These are phyloP conservation scores for Brachyptera risi DNA, from an alignment of 2,888 invertebrate genomes.

Conservation along the genomic window DNA sequence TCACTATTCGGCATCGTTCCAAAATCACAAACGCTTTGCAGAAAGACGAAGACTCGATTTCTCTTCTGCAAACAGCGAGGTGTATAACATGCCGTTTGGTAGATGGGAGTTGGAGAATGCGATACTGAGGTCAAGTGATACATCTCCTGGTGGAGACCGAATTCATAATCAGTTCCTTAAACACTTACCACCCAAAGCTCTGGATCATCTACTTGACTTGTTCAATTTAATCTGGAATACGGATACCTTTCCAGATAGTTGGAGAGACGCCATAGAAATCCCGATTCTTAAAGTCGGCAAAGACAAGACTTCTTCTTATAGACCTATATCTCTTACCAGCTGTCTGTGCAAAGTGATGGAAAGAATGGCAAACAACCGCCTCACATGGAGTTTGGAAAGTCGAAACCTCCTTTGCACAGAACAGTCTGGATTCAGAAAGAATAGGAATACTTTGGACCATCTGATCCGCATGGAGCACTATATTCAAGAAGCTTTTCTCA, in stretches of 20 bases:
- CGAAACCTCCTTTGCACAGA: constrained; percentile 26
- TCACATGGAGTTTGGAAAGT: constrained; percentile 33
- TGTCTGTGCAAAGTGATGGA: constrained; percentile 37
- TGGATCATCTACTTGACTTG: neutral
- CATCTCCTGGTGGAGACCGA: constrained; percentile 17
- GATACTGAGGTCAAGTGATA: constrained; percentile 7
- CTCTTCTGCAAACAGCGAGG: constrained; percentile 5
- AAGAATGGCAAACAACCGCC: constrained; percentile 34
- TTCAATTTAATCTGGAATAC: constrained; percentile 3
- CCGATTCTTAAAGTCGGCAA: constrained; percentile 13
- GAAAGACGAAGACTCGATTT: neutral
- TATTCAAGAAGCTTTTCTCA: constrained; percentile 32
- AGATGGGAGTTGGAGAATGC: no score
- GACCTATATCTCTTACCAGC: constrained; percentile 36
- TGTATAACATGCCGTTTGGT: no score
- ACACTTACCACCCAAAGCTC: neutral
- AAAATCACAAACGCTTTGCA: neutral
- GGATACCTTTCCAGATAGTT: constrained; percentile 11
- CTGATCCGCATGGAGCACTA: constrained; percentile 30
- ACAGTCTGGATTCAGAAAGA: constrained; percentile 26
- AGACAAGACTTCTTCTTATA: constrained; percentile 27
- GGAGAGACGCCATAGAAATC: constrained; percentile 9
- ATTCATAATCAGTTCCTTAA: constrained; percentile 10
- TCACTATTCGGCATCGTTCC: constrained; percentile 10
- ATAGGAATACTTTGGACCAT: constrained; percentile 14